phyloP scores from a whole-genome alignment of 1,140 invertebrate genomes.

The Ostrea denselamellosa region DNA sequence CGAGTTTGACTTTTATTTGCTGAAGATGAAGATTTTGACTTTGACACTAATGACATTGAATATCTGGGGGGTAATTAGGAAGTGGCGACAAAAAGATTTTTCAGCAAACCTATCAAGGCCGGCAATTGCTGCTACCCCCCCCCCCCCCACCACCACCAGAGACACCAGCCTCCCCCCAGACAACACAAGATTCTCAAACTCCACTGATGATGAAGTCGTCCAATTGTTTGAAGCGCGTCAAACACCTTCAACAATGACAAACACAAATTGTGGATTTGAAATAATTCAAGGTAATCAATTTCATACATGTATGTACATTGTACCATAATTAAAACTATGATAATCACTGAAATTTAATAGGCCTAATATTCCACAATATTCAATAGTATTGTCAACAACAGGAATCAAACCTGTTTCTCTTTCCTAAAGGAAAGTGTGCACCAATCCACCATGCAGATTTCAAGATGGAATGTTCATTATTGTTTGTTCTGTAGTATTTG shows the following conservation, averaged over 20 bases:
- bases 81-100: neutral
- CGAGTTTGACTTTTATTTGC: too few relatives aligned
- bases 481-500: too few relatives aligned
- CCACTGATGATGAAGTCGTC: neutral
- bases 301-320: neutral
- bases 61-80: too few relatives aligned
- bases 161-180: too few relatives aligned
- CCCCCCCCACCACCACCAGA: too few relatives aligned
- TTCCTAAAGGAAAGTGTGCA: neutral
- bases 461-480: too few relatives aligned
- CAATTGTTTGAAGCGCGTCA: neutral
- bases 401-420: neutral
- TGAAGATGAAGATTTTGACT: too few relatives aligned
- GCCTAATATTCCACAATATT: neutral
- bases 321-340: too few relatives aligned
- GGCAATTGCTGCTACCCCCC: neutral
- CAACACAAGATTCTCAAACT: neutral
- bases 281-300: neutral
- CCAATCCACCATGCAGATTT: too few relatives aligned
- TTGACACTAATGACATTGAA: too few relatives aligned
- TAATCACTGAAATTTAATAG: too few relatives aligned
- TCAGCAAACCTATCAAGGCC: neutral
- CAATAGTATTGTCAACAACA: neutral
- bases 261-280: neutral
- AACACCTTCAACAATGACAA: neutral